These are phyloP conservation scores for Condylura cristata DNA, from an alignment of 2,113 vertebrate species.

Conservation along the genomic window DNA sequence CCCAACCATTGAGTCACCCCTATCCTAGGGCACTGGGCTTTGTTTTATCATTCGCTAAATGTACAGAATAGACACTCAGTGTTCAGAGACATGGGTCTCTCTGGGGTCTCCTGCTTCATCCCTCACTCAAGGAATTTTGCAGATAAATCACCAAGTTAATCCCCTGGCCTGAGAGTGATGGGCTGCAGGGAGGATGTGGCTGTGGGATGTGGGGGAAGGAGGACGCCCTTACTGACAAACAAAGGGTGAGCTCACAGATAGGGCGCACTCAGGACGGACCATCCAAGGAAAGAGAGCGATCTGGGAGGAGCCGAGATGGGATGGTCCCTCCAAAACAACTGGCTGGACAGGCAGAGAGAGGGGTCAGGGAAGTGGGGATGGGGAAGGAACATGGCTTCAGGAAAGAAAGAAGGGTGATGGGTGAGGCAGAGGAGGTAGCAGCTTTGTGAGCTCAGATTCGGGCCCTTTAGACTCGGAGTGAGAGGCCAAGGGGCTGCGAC, in stretches of 20 bases:
- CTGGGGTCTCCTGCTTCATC: constrained; percentile 68
- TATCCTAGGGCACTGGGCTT: neutral
- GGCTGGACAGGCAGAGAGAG: neutral
- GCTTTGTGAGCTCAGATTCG: neutral
- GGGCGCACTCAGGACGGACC: neutral
- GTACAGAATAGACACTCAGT: neutral
- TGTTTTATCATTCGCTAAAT: constrained; percentile 50
- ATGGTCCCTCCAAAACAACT: neutral
- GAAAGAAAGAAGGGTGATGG: neutral
- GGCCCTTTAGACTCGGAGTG: neutral
- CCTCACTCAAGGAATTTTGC: constrained; percentile 70
- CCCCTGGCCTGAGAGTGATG: constrained; percentile 71
- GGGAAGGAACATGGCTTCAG: neutral
- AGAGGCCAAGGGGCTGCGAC: neutral
- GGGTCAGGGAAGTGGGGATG: neutral
- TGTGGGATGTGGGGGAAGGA: neutral
- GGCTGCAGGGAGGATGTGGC: constrained; percentile 49
- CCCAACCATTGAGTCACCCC: neutral
- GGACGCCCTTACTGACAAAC: constrained; percentile 27
- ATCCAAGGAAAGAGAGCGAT: neutral
- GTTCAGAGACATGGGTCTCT: constrained; percentile 58
- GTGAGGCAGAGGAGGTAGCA: neutral
- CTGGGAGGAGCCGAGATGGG: neutral
- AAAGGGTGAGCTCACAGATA: constrained; percentile 5
- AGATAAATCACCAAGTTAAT: constrained; percentile 75